Evolutionary conservation across 2,113 vertebrate species (phyloP).

Genomic region (Hippocampus guttulatus): DNA sequence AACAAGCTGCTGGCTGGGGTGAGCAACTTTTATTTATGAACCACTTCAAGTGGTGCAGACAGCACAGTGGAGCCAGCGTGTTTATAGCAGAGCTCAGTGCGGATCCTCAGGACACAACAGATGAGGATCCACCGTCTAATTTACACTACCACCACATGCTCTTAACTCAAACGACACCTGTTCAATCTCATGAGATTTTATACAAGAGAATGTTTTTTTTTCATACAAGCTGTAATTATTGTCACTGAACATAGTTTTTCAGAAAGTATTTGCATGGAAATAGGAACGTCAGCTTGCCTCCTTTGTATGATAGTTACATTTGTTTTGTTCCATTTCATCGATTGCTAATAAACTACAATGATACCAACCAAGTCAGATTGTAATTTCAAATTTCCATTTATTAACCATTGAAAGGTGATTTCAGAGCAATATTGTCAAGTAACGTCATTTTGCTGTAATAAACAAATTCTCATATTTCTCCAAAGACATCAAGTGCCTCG

Average conservation of each 20-base stretch:
- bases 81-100: constrained; percentile 50
- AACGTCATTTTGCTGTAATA: neutral
- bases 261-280: neutral
- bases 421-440: neutral
- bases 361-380: no score
- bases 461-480: neutral
- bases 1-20: constrained; percentile 10
- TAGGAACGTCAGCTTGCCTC: neutral
- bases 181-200: neutral
- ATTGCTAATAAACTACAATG: no score
- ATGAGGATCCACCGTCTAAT: constrained; percentile 34
- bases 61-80: constrained; percentile 49
- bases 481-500: no score
- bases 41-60: constrained; percentile 56
- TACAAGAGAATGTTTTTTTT: neutral
- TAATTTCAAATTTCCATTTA: no score
- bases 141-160: constrained; percentile 30
- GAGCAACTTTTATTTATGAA: constrained; percentile 60
- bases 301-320: neutral
- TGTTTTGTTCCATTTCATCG: no score
- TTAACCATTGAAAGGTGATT: neutral
- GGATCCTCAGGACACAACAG: constrained; percentile 44
- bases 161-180: constrained; percentile 3
- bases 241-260: neutral
- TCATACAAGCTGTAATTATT: neutral